Evolutionary conservation across 2,113 vertebrate species (phyloP).

Genomic region (Hydrolagus affinis): DNA sequence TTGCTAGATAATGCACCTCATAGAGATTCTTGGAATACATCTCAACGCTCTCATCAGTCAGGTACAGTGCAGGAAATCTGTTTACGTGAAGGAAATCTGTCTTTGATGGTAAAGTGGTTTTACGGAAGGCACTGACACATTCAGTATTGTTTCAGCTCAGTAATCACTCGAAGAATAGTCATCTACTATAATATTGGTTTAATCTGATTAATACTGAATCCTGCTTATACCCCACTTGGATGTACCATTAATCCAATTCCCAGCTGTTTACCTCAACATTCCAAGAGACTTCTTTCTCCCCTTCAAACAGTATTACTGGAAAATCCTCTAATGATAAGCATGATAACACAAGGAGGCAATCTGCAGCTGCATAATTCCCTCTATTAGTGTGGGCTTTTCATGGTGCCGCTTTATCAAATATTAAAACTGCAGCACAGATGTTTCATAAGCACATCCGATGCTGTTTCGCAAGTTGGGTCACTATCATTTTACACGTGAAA

Average conservation of each 20-base stretch:
- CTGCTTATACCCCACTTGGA: constrained; percentile 49
- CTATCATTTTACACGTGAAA: constrained; percentile 51
- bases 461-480: constrained; percentile 71
- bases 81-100: not conserved
- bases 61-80: not conserved
- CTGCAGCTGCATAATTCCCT: not conserved
- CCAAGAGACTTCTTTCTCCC: not conserved
- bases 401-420: constrained; percentile 73
- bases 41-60: not conserved
- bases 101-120: constrained; percentile 6
- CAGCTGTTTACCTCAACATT: constrained; percentile 49
- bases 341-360: not conserved
- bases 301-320: not conserved
- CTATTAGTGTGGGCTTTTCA: constrained; percentile 57
- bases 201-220: constrained; percentile 86
- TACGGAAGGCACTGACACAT: constrained; percentile 37
- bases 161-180: constrained; percentile 90
- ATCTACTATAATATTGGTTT: constrained; percentile 77
- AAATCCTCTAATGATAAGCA: not conserved
- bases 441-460: constrained; percentile 73
- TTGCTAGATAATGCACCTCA: not conserved
- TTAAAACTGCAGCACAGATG: constrained; percentile 73
- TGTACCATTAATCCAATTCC: constrained; percentile 56
- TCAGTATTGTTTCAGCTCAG: constrained; percentile 76
- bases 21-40: not conserved